Conservation (phyloP, 1,140 invertebrate species). For the Alviniconcha marisindica region DNA sequence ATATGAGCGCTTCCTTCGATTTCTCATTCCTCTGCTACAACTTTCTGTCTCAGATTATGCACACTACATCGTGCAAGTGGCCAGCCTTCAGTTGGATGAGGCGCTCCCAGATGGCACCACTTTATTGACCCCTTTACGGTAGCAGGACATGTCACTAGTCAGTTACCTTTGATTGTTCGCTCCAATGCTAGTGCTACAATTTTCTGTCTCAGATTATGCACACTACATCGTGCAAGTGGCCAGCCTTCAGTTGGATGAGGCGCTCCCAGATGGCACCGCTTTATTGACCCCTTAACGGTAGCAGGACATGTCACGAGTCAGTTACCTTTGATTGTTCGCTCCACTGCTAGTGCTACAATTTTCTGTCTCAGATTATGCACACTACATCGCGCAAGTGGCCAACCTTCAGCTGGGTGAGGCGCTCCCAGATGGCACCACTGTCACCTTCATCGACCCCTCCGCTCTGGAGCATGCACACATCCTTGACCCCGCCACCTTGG, state of each 20-base stretch:
- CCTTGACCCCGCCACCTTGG: slow-evolving; percentile 16
- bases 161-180: too few relatives aligned
- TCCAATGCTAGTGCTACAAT: background rate
- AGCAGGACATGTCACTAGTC: too few relatives aligned
- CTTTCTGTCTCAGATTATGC: slow-evolving; percentile 65
- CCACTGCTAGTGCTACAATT: background rate
- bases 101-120: slow-evolving; percentile 57
- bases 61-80: slow-evolving; percentile 57
- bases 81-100: slow-evolving; percentile 42
- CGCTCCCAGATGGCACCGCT: slow-evolving; percentile 57
- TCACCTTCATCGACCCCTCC: slow-evolving; percentile 46
- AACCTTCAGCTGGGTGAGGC: slow-evolving; percentile 45
- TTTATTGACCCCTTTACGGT: slow-evolving; percentile 45
- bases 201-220: slow-evolving; percentile 65
- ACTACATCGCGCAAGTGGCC: slow-evolving; percentile 56
- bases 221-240: slow-evolving; percentile 58
- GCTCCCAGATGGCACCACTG: slow-evolving; percentile 56
- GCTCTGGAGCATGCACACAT: slow-evolving; percentile 31
- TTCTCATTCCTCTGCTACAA: too few relatives aligned
- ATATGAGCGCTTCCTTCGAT: too few relatives aligned
- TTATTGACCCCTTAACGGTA: too few relatives aligned
- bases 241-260: slow-evolving; percentile 42
- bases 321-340: background rate
- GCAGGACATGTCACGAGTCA: background rate
- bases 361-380: slow-evolving; percentile 66